A percentile compares a stretch with the other conserved stretches of the same genome.
These are phyloP conservation scores for Microvelia longipes DNA, from an alignment of 1,140 invertebrate species.

Conservation along the genomic window DNA sequence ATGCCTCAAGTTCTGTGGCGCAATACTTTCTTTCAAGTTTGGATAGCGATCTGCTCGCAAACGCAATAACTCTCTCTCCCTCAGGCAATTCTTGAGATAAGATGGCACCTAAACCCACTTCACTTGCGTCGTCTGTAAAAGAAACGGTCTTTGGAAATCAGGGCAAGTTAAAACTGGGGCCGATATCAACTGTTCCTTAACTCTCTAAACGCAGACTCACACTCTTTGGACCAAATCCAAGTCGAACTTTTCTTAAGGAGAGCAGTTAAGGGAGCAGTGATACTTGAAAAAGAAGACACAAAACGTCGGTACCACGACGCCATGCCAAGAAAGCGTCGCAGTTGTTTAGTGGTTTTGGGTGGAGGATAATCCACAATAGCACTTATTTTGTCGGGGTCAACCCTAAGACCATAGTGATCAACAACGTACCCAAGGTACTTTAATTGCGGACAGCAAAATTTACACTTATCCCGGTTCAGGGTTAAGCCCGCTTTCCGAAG, in stretches of 20 bases:
- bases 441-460: neutral
- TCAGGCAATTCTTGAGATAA: slow-evolving; percentile 21
- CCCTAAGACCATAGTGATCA: neutral
- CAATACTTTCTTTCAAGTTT: slow-evolving; percentile 30
- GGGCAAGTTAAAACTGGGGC: slow-evolving; percentile 19
- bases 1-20: slow-evolving; percentile 32
- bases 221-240: slow-evolving; percentile 9
- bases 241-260: slow-evolving; percentile 21
- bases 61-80: slow-evolving; percentile 26
- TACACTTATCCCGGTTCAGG: neutral
- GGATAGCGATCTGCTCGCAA: slow-evolving; percentile 30
- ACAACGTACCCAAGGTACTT: slow-evolving; percentile 15
- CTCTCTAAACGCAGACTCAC: slow-evolving; percentile 17
- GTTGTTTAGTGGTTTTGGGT: slow-evolving; percentile 18
- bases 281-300: slow-evolving; percentile 22
- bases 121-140: slow-evolving; percentile 22
- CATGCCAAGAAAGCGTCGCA: slow-evolving; percentile 23
- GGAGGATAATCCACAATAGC: slow-evolving; percentile 24
- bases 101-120: slow-evolving; percentile 22
- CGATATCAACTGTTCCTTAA: slow-evolving; percentile 20
- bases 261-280: slow-evolving; percentile 23
- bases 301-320: slow-evolving; percentile 25
- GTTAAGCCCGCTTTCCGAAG: neutral
- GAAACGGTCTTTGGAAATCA: slow-evolving; percentile 21
- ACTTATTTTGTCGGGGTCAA: slow-evolving; percentile 13